These are phyloP conservation scores for Tokudaia tokunoshimensis DNA, from an alignment of 2,797 vertebrate genomes.

Conservation along the genomic window DNA sequence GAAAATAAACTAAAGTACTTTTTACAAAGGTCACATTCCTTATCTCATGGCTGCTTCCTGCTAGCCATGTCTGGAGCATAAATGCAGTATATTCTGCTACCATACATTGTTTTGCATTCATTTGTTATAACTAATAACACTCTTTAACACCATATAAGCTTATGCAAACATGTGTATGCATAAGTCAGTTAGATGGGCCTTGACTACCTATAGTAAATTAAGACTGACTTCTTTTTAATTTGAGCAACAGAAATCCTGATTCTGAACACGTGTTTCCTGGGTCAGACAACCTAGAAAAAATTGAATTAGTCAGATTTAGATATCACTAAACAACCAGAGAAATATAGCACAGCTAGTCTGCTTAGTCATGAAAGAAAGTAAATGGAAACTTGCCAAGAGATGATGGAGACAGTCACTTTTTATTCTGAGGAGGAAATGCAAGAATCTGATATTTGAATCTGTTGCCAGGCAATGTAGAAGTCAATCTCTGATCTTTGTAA, in stretches of 20 bases:
- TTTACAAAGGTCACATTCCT: not conserved
- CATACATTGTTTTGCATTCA: not conserved
- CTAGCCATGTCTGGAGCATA: not conserved
- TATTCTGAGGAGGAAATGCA: not conserved
- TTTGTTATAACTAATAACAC: not conserved
- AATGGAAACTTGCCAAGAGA: not conserved
- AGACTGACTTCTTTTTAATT: not conserved
- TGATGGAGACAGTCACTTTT: not conserved
- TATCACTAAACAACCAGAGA: not conserved
- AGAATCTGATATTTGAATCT: not conserved
- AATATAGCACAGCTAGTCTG: not conserved
- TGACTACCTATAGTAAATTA: not conserved
- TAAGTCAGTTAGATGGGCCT: not conserved
- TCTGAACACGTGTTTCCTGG: not conserved
- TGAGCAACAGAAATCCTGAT: constrained; percentile 7
- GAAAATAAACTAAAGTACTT: not conserved
- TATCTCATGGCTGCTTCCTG: not conserved
- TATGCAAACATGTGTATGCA: not conserved
- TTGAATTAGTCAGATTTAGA: not conserved
- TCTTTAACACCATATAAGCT: not conserved
- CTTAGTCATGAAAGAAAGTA: constrained; percentile 33
- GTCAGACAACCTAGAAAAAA: constrained; percentile 36
- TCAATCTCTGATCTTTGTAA: constrained; percentile 21
- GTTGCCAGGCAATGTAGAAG: constrained; percentile 24
- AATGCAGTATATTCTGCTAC: not conserved